Evolutionary conservation across 30 jellyfish, hydroid and myxozoan genomes (phyloP).

Genomic region (Nemopilema nomurai): DNA sequence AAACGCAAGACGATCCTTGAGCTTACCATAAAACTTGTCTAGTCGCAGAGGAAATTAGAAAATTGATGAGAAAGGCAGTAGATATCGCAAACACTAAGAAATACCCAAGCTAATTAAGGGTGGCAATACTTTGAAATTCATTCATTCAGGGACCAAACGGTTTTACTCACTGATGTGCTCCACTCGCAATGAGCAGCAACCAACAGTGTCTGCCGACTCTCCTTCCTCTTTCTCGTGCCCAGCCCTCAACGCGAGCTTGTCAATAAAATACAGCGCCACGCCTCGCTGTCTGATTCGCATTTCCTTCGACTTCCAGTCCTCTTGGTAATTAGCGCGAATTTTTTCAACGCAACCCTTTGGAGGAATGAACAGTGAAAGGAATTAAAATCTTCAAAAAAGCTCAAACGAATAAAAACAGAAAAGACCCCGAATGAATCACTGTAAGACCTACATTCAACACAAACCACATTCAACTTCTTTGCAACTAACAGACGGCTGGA

Average conservation of each 20-base stretch:
- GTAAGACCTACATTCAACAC: too few species aligned
- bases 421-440: too few species aligned
- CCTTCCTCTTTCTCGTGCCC: constrained; percentile 99
- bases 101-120: not conserved
- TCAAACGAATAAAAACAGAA: too few species aligned
- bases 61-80: not conserved
- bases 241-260: constrained; percentile 96
- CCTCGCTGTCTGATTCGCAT: constrained; percentile 98
- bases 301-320: constrained; percentile 94
- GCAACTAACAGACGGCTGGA: too few species aligned
- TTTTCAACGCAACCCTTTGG: constrained; percentile 78
- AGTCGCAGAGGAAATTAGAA: not conserved
- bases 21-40: too few species aligned
- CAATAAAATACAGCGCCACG: constrained; percentile 98
- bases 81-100: not conserved
- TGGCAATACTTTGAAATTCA: not conserved
- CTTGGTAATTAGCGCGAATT: constrained; percentile 80
- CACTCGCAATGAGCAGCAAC: constrained; percentile 99
- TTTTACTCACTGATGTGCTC: constrained; percentile 96
- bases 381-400: not conserved
- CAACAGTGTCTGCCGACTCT: constrained; percentile 99
- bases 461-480: too few species aligned
- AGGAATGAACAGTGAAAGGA: not conserved
- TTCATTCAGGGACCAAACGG: not conserved
- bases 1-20: too few species aligned